Conservation (phyloP, 2,888 invertebrate genomes). For the Deilephila elpenor region DNA sequence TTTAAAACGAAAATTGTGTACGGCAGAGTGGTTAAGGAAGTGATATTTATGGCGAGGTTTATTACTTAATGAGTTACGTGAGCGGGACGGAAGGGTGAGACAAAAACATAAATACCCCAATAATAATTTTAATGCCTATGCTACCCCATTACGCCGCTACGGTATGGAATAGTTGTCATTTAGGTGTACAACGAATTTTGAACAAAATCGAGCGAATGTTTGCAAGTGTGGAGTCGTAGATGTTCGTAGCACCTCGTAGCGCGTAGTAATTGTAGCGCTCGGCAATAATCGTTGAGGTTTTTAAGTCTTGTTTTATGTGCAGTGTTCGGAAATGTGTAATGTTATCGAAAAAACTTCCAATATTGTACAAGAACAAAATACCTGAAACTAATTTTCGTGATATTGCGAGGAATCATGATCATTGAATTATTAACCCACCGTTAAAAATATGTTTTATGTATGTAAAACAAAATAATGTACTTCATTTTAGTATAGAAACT, state of each 20-base stretch:
- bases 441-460: too few species aligned
- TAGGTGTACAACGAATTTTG: background rate
- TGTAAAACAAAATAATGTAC: too few species aligned
- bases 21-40: constrained; percentile 67
- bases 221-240: background rate
- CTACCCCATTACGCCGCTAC: background rate
- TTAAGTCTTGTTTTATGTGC: too few species aligned
- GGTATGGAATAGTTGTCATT: background rate
- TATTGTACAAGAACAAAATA: too few species aligned
- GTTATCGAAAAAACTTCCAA: too few species aligned
- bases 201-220: background rate
- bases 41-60: constrained; percentile 75
- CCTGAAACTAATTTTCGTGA: too few species aligned
- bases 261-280: background rate
- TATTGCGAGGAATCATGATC: too few species aligned
- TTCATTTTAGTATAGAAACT: too few species aligned
- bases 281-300: too few species aligned
- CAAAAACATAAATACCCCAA: background rate
- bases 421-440: too few species aligned
- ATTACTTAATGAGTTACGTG: constrained; percentile 64
- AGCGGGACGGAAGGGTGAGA: constrained; percentile 9
- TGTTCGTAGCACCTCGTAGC: constrained; percentile 14
- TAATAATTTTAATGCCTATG: background rate
- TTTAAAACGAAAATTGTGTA: constrained; percentile 31
- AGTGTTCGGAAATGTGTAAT: too few species aligned